phyloP scores from a whole-genome alignment of 2,113 vertebrate genomes.

The Numida meleagris region DNA sequence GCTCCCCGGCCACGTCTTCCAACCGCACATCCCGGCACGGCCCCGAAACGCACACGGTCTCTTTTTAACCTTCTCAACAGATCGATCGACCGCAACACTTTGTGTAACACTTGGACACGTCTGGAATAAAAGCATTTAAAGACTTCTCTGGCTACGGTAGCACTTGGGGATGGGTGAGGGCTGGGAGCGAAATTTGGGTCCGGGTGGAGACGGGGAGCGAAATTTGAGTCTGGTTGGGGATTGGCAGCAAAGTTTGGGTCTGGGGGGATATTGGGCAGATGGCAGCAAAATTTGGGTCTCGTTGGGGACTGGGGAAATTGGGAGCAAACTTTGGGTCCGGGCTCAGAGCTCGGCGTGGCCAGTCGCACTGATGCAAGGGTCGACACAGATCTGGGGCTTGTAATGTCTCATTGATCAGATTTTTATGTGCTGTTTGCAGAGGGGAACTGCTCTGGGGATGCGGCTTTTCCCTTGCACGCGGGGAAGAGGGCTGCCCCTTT shows the following conservation, averaged over 20 bases:
- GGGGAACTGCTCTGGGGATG: neutral
- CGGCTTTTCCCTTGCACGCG: accelerated
- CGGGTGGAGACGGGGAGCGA: too few relatives aligned
- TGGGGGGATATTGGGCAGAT: too few relatives aligned
- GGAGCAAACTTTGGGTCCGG: neutral
- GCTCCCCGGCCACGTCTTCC: neutral
- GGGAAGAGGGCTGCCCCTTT: neutral
- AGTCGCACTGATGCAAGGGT: neutral
- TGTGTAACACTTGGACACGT: slow-evolving; percentile 40
- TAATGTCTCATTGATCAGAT: accelerated
- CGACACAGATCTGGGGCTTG: accelerated
- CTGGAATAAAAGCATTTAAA: slow-evolving; percentile 73
- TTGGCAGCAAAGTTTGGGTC: too few relatives aligned
- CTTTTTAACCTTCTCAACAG: slow-evolving; percentile 68
- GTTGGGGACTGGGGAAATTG: too few relatives aligned
- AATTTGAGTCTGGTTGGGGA: neutral
- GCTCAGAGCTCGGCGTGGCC: neutral
- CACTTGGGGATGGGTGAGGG: neutral
- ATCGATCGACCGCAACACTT: neutral
- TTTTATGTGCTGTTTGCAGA: accelerated
- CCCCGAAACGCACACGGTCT: neutral
- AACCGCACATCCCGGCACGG: neutral
- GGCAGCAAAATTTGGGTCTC: too few relatives aligned
- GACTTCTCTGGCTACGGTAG: neutral
- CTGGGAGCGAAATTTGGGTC: too few relatives aligned